Base-by-base conservation (phyloP, 2,113 vertebrate genomes). In the Sakesphorus luctuosus region DNA sequence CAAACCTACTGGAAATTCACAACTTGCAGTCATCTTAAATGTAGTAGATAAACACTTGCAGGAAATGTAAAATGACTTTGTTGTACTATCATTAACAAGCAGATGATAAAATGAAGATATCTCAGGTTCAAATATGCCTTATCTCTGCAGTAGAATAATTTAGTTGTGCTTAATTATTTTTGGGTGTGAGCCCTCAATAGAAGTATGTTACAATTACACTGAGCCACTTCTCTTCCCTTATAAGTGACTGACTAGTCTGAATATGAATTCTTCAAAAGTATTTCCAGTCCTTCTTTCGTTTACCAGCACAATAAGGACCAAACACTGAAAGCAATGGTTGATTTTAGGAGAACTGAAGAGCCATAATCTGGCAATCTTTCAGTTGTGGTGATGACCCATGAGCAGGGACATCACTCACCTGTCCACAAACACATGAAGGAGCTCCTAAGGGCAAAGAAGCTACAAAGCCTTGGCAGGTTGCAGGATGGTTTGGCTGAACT, bases 1-100 rank as follows among this genome's bases (percentile, higher is more conserved):
- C 82, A 90, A 83, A 71, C 23, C 44, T 73, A 44, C 72, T 84
- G 65, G 73, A 89, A 93, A 94, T 65, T 68, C 66, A 87, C 84
- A 87, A 78, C 84, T 25, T 68, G 65, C 25, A 56, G 80, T 82
- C 68, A 68, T 53, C 50, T 92, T 44, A 49, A 73, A 72, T 1
- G 31, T 10, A 52, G 61, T 18, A 76, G 53, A 88, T 67, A 95
- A 92, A 84, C 35, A 59, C 53, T 89, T 44, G 65, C 47, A 72
- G 68, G 68, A 73, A 87, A 83, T 12, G 25, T 69, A 63, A 91
- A 90, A 40, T 49, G 23, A 90, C 73, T 91, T 80, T 38, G 44
- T 33, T 58, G 21, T 50, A 47, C 31, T 66, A 61, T 16, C 56
- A 63, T 44, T 68, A 90, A 86, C 52, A 88, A 55, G 35, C 71